phyloP scores from a whole-genome alignment of 2,888 invertebrate species.

The Diplazon laetatorius region DNA sequence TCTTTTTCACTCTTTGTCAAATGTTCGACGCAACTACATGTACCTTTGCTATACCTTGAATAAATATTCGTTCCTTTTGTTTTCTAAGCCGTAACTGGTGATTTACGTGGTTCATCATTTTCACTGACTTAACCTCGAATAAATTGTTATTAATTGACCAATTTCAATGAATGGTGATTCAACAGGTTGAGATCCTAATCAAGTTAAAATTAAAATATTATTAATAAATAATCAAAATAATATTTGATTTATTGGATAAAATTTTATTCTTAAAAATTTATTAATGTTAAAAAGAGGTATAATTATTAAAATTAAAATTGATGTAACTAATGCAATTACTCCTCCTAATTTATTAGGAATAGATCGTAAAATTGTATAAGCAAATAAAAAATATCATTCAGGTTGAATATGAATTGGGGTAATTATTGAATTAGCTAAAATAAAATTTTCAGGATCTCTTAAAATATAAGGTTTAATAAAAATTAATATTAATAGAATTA shows the following conservation, averaged over 20 bases:
- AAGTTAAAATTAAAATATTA: slow-evolving; percentile 80
- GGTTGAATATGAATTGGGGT: slow-evolving; percentile 91
- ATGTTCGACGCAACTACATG: no score
- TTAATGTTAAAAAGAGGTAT: slow-evolving; percentile 85
- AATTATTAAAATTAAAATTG: slow-evolving; percentile 87
- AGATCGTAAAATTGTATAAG: slow-evolving; percentile 91
- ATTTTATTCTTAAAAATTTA: slow-evolving; percentile 85
- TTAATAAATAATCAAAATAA: slow-evolving; percentile 79
- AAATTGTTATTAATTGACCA: slow-evolving; percentile 75
- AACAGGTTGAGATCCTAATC: slow-evolving; percentile 82
- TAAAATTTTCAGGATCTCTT: slow-evolving; percentile 90
- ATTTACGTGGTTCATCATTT: no score
- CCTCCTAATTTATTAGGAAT: slow-evolving; percentile 92
- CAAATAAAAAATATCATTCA: slow-evolving; percentile 93
- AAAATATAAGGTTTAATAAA: slow-evolving; percentile 85
- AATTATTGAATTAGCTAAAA: slow-evolving; percentile 87
- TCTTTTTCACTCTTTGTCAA: no score
- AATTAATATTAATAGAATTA: slow-evolving; percentile 81
- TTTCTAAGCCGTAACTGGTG: no score
- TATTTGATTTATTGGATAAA: slow-evolving; percentile 83
- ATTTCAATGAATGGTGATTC: slow-evolving; percentile 80
- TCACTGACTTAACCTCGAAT: no score
- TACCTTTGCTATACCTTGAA: no score
- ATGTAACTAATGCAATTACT: slow-evolving; percentile 87
- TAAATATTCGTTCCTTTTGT: no score